Evolutionary conservation across 2,888 invertebrate genomes (phyloP).

Genomic region (Belgica antarctica): DNA sequence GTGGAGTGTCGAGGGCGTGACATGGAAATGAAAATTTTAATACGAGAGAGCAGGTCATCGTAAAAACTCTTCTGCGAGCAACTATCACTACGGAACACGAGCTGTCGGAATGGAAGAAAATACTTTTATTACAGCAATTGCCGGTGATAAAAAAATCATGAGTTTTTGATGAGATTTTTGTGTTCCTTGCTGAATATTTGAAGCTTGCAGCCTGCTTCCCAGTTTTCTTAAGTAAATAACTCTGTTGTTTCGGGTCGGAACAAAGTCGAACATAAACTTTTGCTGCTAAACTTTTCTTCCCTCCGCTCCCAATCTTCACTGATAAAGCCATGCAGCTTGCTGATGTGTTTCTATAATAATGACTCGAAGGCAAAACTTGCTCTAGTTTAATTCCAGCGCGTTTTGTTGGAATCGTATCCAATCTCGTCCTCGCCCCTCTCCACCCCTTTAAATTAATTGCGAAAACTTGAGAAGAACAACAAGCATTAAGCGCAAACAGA

Average conservation of each 20-base stretch:
- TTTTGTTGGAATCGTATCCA: slow-evolving; percentile 20
- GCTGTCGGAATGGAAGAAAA: neutral
- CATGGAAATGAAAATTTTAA: slow-evolving; percentile 5
- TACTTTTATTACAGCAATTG: slow-evolving; percentile 18
- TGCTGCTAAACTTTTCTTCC: neutral
- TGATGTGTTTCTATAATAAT: slow-evolving; percentile 7
- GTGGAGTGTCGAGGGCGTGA: neutral
- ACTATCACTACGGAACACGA: neutral
- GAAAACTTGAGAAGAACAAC: slow-evolving; percentile 33
- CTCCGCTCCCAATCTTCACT: neutral
- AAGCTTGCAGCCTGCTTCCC: neutral
- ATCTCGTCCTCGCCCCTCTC: neutral
- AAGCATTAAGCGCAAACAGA: slow-evolving; percentile 34
- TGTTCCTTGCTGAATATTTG: neutral
- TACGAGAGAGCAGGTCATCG: neutral
- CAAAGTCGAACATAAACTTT: neutral
- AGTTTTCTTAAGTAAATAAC: slow-evolving; percentile 10
- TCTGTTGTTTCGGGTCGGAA: slow-evolving; percentile 13
- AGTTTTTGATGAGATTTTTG: slow-evolving; percentile 19
- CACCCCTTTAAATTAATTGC: slow-evolving; percentile 43
- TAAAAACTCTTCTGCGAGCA: neutral
- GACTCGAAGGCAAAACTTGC: neutral
- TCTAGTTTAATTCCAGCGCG: slow-evolving; percentile 5
- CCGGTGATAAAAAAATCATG: slow-evolving; percentile 13
- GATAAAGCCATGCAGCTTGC: slow-evolving; percentile 15